Conservation (phyloP, 2,797 vertebrate genomes). For the Ceyx erithaca region DNA sequence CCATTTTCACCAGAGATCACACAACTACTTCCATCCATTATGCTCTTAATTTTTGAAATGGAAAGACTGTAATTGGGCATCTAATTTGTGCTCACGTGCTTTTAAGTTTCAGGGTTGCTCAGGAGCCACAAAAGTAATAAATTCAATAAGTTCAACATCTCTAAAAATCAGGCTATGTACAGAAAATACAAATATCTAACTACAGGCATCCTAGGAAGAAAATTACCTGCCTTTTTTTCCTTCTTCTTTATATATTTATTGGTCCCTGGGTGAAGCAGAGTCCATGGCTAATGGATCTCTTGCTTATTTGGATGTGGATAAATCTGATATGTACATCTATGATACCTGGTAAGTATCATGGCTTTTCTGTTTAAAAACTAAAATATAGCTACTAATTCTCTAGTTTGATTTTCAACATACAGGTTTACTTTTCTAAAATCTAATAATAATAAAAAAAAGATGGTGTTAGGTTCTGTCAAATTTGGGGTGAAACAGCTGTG, state of each 20-base stretch:
- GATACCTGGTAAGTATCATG: neutral
- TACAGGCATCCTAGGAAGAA: neutral
- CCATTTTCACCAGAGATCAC: neutral
- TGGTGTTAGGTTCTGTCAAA: neutral
- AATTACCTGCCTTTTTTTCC: neutral
- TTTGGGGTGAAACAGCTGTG: neutral
- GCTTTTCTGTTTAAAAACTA: neutral
- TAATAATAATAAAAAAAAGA: neutral
- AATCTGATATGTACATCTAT: neutral
- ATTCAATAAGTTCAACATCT: neutral
- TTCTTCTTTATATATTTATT: neutral
- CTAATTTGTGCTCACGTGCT: neutral
- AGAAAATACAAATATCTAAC: neutral
- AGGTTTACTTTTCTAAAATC: neutral
- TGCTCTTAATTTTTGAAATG: neutral
- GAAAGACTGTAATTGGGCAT: neutral
- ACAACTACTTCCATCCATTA: neutral
- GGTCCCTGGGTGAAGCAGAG: neutral
- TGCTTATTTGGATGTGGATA: neutral
- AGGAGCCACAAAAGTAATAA: neutral
- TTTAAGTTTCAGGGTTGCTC: constrained; percentile 10
- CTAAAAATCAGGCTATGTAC: neutral
- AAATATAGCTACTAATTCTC: neutral
- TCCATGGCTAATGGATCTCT: neutral
- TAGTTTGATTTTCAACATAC: neutral